Percentiles rank a stretch among this genome's conserved stretches.
These are phyloP conservation scores for Drosophila truncata DNA, from an alignment of 1,140 invertebrate species.

Conservation along the genomic window DNA sequence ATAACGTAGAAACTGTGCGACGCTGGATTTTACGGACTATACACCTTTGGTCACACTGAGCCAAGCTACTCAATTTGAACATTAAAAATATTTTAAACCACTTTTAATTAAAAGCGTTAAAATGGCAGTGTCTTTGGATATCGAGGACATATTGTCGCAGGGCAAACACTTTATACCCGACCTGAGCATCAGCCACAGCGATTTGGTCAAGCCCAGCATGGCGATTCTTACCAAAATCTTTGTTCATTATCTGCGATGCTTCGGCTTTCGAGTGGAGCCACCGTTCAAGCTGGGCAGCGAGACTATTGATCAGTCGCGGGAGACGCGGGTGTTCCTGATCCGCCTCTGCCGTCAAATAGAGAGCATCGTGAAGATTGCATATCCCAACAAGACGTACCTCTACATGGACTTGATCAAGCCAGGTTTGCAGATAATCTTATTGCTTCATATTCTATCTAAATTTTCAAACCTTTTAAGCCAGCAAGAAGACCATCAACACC, in stretches of 20 bases:
- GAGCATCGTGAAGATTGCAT: conserved; percentile 63
- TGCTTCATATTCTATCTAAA: background rate
- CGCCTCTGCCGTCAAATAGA: conserved; percentile 70
- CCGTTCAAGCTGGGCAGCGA: conserved; percentile 55
- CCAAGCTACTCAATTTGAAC: conserved; percentile 5
- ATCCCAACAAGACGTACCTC: conserved; percentile 57
- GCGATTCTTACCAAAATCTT: conserved; percentile 55
- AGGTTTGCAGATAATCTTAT: conserved; percentile 23
- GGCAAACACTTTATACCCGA: conserved; percentile 61
- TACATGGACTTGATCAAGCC: conserved; percentile 69
- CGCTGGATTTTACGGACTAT: background rate
- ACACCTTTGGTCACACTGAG: conserved; percentile 12
- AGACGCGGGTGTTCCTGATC: conserved; percentile 63
- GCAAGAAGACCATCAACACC: conserved; percentile 58
- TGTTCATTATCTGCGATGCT: conserved; percentile 54
- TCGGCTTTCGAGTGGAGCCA: conserved; percentile 67
- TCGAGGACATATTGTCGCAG: conserved; percentile 40
- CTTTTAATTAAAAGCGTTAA: background rate
- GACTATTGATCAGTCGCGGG: conserved; percentile 39
- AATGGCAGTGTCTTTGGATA: conserved; percentile 16
- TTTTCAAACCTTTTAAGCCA: conserved; percentile 26
- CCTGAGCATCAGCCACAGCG: conserved; percentile 47
- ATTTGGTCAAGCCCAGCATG: conserved; percentile 58
- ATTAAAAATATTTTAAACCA: background rate
- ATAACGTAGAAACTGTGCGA: background rate